Evolutionary conservation across 2,797 vertebrate genomes (phyloP).

Genomic region (Ctenochaetus hawaiiensis): DNA sequence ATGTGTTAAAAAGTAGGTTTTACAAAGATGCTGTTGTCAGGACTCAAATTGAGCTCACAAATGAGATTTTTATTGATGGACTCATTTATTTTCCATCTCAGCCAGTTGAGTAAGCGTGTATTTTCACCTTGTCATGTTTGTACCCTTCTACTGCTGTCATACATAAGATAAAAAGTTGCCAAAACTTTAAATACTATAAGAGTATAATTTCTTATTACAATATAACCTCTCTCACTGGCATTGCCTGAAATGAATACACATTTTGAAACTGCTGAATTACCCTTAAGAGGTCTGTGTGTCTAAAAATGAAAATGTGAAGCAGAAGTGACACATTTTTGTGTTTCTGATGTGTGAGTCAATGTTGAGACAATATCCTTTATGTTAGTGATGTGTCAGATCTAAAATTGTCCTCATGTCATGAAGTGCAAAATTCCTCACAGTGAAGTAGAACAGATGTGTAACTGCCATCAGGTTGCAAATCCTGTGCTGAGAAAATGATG

Average conservation of each 20-base stretch:
- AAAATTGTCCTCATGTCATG: constrained; percentile 31
- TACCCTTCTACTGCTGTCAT: not conserved
- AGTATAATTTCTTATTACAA: not conserved
- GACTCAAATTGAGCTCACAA: not conserved
- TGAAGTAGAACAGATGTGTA: constrained; percentile 11
- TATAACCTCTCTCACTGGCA: not conserved
- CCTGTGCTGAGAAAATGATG: constrained; percentile 2
- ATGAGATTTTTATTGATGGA: not conserved
- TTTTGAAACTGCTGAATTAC: not conserved
- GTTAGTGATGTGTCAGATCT: constrained; percentile 11
- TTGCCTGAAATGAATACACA: not conserved
- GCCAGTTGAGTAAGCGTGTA: not conserved
- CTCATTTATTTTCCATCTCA: not conserved
- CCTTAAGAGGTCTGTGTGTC: not conserved
- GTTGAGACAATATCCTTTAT: not conserved
- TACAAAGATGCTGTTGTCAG: no score
- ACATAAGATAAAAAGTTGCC: not conserved
- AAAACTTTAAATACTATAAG: not conserved
- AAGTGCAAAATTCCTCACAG: constrained; percentile 48
- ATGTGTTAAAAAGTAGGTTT: constrained; percentile 26
- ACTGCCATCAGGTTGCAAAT: constrained; percentile 9
- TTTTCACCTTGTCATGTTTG: not conserved
- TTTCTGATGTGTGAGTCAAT: constrained; percentile 14
- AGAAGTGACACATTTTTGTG: not conserved
- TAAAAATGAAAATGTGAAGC: not conserved